A percentile compares a stretch with the other conserved stretches of the same genome.
These are phyloP conservation scores for Physella acuta DNA, from an alignment of 1,140 invertebrate species.

Conservation along the genomic window DNA sequence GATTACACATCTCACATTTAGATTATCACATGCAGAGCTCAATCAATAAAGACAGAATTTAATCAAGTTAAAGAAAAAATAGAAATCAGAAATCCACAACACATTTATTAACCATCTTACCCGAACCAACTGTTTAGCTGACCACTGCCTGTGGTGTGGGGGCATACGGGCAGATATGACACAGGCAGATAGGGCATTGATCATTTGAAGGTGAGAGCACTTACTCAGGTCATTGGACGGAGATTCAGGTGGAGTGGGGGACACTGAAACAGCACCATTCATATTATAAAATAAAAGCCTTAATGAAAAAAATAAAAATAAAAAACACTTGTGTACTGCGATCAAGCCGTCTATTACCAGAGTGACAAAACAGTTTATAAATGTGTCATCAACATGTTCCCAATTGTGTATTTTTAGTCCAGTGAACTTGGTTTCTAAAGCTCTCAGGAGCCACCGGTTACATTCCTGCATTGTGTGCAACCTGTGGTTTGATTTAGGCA, in stretches of 20 bases:
- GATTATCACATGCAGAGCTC: background rate
- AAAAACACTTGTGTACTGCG: conserved; percentile 7
- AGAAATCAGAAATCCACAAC: too few species aligned
- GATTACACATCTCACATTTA: background rate
- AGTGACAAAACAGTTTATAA: too few species aligned
- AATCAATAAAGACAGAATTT: background rate
- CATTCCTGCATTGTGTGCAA: too few species aligned
- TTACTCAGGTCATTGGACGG: conserved; percentile 25
- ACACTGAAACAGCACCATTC: background rate
- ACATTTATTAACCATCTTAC: too few species aligned
- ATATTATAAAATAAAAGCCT: background rate
- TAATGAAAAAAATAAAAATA: background rate
- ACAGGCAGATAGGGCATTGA: conserved; percentile 70
- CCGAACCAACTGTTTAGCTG: conserved; percentile 65
- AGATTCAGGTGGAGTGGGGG: conserved; percentile 29
- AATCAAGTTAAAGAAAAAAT: too few species aligned
- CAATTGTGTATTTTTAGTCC: too few species aligned
- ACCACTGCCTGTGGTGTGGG: conserved; percentile 66
- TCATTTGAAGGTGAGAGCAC: conserved; percentile 62
- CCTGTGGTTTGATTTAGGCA: too few species aligned
- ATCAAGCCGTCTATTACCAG: too few species aligned
- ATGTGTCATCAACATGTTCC: too few species aligned
- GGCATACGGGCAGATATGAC: conserved; percentile 64
- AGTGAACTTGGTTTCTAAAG: too few species aligned
- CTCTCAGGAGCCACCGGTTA: too few species aligned